Base-by-base conservation (phyloP, 2,113 vertebrate genomes). In the Onychostruthus taczanowskii region DNA sequence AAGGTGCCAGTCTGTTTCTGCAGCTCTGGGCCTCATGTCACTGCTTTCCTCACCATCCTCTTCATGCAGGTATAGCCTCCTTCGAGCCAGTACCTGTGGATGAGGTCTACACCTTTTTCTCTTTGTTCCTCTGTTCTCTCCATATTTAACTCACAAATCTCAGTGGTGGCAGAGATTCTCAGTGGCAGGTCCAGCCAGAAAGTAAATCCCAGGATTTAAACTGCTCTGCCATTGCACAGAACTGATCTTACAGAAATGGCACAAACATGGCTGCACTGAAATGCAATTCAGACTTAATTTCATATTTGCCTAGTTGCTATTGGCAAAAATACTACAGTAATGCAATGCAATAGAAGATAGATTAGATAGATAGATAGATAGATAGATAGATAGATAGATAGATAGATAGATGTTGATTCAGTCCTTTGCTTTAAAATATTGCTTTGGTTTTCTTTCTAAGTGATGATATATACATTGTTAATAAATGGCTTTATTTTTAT, bases 111-210 rank as follows among this genome's bases (percentile, higher is more conserved):
- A 20, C 3, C 7, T 50, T 79, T 58, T 53, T 43, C 47, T 7
- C 16, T 33, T 87, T 67, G 6, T 50, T 87, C 7, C 23, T 50
- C 30, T 43, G 6, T 39, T 31, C 9, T 33, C 20, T 84, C 7
- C 9, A 20, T 14, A 30, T 12, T 7, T 66, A 33, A 22, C 9
- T 67, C 0, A 0, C 18, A 61, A n/a, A 28, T 82, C 27, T 20
- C 21, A 6, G 24, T n/a, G 33, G 10, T 39, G n/a, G 10, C 21
- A 91, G 27, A 86, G 35, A 50, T 31, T 77, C 13, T 14, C 50
- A 74, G 7, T 10, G n/a, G 10, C 43, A 28, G 11, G 7, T 56
- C 41, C 2, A 27, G 21, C 3, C 41, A 80, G 66, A 64, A 87
- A 33, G 8, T 46, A 62, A 87, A 41, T 1, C 5, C 2, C 24